phyloP scores from a whole-genome alignment of 2,113 vertebrate species.

The Tympanuchus pallidicinctus region DNA sequence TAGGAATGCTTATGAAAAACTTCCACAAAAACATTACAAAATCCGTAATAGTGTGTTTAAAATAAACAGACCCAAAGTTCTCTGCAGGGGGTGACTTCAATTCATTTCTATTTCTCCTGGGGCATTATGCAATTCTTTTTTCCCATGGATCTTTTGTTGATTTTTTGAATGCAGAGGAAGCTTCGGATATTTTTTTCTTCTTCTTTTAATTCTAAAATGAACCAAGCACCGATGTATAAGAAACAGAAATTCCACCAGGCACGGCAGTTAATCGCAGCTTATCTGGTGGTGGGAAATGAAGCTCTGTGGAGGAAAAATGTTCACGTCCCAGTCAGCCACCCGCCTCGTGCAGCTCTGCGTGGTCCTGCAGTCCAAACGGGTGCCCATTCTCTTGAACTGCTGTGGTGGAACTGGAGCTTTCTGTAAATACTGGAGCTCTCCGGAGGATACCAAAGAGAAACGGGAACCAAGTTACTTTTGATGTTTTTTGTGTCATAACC shows the following conservation, averaged over 20 bases:
- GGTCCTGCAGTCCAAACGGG: neutral
- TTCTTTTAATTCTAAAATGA: neutral
- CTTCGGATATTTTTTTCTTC: constrained; percentile 14
- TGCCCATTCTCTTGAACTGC: constrained; percentile 33
- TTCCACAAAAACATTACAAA: constrained; percentile 41
- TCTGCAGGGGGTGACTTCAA: constrained; percentile 38
- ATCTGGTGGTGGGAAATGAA: constrained; percentile 52
- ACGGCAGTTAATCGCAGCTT: constrained; percentile 5
- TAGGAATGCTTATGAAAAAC: constrained; percentile 47
- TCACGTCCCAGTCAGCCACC: constrained; percentile 14
- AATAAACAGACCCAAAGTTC: constrained; percentile 47
- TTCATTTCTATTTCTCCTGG: constrained; percentile 26
- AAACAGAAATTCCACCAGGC: constrained; percentile 18
- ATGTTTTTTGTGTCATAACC: constrained; percentile 49
- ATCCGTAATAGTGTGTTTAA: constrained; percentile 28
- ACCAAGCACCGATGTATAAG: neutral
- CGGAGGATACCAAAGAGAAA: constrained; percentile 32
- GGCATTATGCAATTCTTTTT: neutral
- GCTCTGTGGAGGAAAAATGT: neutral
- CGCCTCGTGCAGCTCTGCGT: constrained; percentile 1
- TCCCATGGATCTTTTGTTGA: constrained; percentile 52
- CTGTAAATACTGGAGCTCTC: constrained; percentile 18
- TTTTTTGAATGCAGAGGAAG: constrained; percentile 42
- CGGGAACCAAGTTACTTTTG: constrained; percentile 18
- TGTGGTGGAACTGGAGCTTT: constrained; percentile 15